Conservation (phyloP, 2,113 vertebrate species). For the Asarcornis scutulata region DNA sequence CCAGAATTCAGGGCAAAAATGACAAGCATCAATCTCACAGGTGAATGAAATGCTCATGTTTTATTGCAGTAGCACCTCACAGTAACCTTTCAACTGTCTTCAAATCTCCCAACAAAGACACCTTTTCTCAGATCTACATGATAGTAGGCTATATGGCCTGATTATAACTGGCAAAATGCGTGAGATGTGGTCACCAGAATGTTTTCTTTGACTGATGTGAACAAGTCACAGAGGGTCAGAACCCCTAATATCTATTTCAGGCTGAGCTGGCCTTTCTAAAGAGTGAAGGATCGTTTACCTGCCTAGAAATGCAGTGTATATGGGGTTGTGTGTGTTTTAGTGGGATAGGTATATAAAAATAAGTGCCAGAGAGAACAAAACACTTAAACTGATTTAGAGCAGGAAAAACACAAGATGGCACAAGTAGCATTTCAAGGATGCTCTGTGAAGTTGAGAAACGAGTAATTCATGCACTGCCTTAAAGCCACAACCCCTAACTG, state of each 20-base stretch:
- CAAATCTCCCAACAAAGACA: neutral
- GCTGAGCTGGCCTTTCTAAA: neutral
- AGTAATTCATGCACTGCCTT: constrained; percentile 20
- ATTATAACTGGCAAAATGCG: neutral
- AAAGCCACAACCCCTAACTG: constrained; percentile 25
- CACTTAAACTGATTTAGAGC: constrained; percentile 66
- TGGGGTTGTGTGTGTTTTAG: neutral
- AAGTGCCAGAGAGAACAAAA: constrained; percentile 48
- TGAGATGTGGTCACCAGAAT: neutral
- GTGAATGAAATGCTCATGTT: neutral
- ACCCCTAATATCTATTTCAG: neutral
- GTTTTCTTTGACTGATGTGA: neutral
- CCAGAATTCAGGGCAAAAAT: neutral
- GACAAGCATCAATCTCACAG: neutral
- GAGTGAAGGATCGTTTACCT: neutral
- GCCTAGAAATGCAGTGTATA: neutral
- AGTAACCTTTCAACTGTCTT: neutral
- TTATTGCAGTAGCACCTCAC: neutral
- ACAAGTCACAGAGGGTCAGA: neutral
- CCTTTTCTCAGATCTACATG: neutral
- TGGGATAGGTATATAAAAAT: neutral
- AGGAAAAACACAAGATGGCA: constrained; percentile 70
- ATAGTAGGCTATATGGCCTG: neutral
- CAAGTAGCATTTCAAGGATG: constrained; percentile 69
- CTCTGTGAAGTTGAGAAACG: constrained; percentile 22